phyloP scores from a whole-genome alignment of 1,140 invertebrate species.

The Schlechtendalia chinensis region DNA sequence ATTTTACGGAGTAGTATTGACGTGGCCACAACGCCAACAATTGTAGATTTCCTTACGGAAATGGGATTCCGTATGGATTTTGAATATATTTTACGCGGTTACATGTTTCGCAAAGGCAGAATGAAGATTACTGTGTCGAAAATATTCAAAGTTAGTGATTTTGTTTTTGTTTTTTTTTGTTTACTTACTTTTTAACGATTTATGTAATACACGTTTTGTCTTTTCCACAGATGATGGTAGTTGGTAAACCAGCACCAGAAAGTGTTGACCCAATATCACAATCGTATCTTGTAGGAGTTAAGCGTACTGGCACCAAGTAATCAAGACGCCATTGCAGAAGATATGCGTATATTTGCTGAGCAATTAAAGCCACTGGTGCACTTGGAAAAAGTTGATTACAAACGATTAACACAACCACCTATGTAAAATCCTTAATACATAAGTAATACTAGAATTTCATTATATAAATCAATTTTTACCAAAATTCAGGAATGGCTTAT shows the following conservation, averaged over 20 bases:
- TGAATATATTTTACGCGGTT: conserved; percentile 91
- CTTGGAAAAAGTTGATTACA: conserved; percentile 88
- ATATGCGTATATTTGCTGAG: conserved; percentile 93
- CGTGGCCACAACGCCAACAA: conserved; percentile 82
- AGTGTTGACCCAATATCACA: conserved; percentile 81
- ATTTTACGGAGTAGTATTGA: conserved; percentile 88
- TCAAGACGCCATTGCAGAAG: conserved; percentile 91
- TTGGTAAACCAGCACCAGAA: conserved; percentile 65
- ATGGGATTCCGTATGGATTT: conserved; percentile 87
- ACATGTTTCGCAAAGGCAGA: conserved; percentile 92
- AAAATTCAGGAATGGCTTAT: no score
- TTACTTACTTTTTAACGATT: background rate
- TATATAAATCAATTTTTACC: background rate
- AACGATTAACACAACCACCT: conserved; percentile 60
- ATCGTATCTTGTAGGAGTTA: conserved; percentile 91
- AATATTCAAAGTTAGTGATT: conserved; percentile 71
- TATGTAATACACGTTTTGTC: background rate
- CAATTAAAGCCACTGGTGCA: conserved; percentile 88
- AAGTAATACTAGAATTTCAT: background rate
- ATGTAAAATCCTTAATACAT: background rate
- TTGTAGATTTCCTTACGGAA: conserved; percentile 89
- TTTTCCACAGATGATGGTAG: conserved; percentile 58
- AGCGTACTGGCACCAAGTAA: conserved; percentile 90
- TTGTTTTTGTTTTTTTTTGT: background rate
- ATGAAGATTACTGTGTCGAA: conserved; percentile 97